Percentiles rank a stretch among this genome's conserved stretches.
Conservation (phyloP, 2,113 vertebrate species). For the Bambusicola thoracicus region DNA sequence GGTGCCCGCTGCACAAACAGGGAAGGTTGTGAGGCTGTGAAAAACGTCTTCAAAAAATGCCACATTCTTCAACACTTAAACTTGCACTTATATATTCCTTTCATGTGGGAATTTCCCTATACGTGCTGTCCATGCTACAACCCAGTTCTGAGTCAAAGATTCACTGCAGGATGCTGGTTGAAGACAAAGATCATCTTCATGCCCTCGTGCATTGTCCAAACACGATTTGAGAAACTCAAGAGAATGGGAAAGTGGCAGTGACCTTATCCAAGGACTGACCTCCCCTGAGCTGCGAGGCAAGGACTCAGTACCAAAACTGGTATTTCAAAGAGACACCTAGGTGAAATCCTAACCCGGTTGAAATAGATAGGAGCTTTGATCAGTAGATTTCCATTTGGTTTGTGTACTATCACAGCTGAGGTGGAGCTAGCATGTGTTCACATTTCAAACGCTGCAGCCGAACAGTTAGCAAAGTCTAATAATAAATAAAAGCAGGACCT, state of each 20-base stretch:
- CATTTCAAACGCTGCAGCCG: neutral
- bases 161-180: accelerated
- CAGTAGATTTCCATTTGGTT: slow-evolving; percentile 42
- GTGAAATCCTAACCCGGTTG: slow-evolving; percentile 5
- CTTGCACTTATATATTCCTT: neutral
- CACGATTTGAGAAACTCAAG: neutral
- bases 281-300: neutral
- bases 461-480: slow-evolving; percentile 10
- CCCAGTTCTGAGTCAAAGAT: neutral
- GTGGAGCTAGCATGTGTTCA: neutral
- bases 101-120: neutral
- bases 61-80: neutral
- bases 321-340: neutral
- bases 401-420: neutral
- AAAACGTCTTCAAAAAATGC: neutral
- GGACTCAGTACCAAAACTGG: neutral
- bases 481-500: slow-evolving; percentile 44
- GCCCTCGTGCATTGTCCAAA: neutral
- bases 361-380: slow-evolving; percentile 19
- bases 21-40: neutral
- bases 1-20: accelerated
- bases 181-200: neutral
- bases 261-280: slow-evolving; percentile 33
- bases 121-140: neutral
- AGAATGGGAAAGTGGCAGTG: neutral